Evolutionary conservation across 2,888 invertebrate genomes (phyloP).

Genomic region (Podotricha telesiphe): DNA sequence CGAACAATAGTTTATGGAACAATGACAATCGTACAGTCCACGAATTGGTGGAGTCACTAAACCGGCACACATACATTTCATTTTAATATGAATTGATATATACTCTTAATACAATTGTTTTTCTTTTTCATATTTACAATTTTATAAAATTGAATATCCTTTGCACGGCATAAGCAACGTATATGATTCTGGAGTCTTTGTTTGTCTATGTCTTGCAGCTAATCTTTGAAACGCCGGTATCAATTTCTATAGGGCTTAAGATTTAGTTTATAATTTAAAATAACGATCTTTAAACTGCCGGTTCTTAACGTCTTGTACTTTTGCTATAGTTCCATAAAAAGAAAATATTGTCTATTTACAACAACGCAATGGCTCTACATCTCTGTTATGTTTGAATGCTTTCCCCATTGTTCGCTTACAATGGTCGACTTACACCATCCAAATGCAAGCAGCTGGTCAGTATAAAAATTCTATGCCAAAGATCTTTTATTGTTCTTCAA

Average conservation of each 20-base stretch:
- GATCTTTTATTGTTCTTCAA: not conserved
- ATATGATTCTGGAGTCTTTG: no score
- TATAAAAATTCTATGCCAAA: conserved; percentile 24
- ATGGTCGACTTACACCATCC: conserved; percentile 66
- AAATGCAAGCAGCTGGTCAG: conserved; percentile 41
- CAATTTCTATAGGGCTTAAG: no score
- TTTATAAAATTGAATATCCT: no score
- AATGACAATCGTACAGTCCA: conserved; percentile 34
- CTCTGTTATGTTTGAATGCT: conserved; percentile 51
- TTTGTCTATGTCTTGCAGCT: no score
- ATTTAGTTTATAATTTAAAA: no score
- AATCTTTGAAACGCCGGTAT: no score
- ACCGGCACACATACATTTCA: conserved; percentile 5
- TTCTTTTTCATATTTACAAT: no score
- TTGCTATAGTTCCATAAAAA: not conserved
- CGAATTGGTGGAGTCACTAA: conserved; percentile 31
- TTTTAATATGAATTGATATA: not conserved
- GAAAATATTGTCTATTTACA: not conserved
- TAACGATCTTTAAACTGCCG: no score
- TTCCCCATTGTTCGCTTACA: conserved; percentile 78
- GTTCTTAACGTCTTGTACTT: no score
- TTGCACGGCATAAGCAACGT: no score
- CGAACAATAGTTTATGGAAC: conserved; percentile 36
- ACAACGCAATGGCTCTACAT: conserved; percentile 27
- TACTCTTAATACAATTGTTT: not conserved